These are phyloP conservation scores for Denticeps clupeoides DNA, from an alignment of 2,797 vertebrate genomes.

Conservation along the genomic window DNA sequence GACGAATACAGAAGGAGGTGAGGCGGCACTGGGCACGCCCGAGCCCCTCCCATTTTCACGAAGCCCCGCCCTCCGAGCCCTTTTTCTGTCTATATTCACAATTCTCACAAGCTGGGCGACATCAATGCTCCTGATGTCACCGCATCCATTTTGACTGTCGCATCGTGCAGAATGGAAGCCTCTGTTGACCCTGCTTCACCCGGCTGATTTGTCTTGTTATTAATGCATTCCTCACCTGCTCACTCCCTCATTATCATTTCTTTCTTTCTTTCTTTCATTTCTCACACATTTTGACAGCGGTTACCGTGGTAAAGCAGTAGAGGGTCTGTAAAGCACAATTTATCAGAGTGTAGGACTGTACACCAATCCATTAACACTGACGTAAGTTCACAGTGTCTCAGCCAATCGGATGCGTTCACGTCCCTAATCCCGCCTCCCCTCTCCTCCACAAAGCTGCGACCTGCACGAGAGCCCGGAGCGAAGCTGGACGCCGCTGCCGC, in stretches of 20 bases:
- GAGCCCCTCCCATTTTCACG: background rate
- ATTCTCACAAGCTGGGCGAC: no score
- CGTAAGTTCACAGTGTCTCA: no score
- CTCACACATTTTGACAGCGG: conserved; percentile 1
- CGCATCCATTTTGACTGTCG: background rate
- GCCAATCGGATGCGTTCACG: no score
- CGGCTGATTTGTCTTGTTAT: conserved; percentile 10
- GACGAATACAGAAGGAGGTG: conserved; percentile 92
- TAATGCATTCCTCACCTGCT: conserved; percentile 18
- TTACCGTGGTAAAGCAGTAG: background rate
- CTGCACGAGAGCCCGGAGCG: conserved; percentile 55
- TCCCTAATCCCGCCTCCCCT: no score
- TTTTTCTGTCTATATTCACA: background rate
- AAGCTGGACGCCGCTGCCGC: conserved; percentile 49
- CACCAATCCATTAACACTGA: no score
- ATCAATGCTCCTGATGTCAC: no score
- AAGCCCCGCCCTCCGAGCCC: conserved; percentile 12
- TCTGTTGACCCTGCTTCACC: background rate
- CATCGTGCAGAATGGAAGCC: no score
- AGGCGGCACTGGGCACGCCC: conserved; percentile 70
- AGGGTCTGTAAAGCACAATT: background rate
- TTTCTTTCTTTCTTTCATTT: background rate
- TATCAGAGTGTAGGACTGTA: background rate
- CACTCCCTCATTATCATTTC: conserved; percentile 5
- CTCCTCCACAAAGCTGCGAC: conserved; percentile 52